phyloP scores from a whole-genome alignment of 2,113 vertebrate genomes.

The Urocitellus parryii region DNA sequence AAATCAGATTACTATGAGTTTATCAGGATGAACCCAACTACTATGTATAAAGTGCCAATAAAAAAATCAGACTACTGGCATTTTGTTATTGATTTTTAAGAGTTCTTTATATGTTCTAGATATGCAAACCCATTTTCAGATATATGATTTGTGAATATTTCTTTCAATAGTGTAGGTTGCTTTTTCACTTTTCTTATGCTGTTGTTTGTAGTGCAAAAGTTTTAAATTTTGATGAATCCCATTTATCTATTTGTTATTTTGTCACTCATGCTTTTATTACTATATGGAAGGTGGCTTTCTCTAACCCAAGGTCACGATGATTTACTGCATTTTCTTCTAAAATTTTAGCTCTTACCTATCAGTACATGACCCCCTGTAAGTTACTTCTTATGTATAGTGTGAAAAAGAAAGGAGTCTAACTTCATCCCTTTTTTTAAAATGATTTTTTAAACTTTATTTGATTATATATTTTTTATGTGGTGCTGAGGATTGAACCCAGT shows the following conservation, averaged over 20 bases:
- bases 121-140: not conserved
- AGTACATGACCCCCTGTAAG: not conserved
- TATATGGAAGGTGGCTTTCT: not conserved
- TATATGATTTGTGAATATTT: not conserved
- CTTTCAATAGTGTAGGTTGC: not conserved
- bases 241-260: not conserved
- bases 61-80: too few relatives aligned
- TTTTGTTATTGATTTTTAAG: not conserved
- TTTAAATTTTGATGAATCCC: slow-evolving; percentile 10
- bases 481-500: too few relatives aligned
- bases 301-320: not conserved
- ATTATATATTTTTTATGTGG: too few relatives aligned
- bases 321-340: not conserved
- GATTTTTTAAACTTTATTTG: too few relatives aligned
- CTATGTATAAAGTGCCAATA: too few relatives aligned
- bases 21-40: too few relatives aligned
- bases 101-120: not conserved
- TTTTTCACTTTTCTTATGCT: slow-evolving; percentile 6
- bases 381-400: not conserved
- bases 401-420: not conserved
- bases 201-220: not conserved
- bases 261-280: not conserved
- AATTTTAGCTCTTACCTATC: not conserved
- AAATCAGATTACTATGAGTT: too few relatives aligned
- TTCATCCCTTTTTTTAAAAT: not conserved